Evolutionary conservation across 2,888 invertebrate genomes (phyloP).

Genomic region (Phlogophora meticulosa): DNA sequence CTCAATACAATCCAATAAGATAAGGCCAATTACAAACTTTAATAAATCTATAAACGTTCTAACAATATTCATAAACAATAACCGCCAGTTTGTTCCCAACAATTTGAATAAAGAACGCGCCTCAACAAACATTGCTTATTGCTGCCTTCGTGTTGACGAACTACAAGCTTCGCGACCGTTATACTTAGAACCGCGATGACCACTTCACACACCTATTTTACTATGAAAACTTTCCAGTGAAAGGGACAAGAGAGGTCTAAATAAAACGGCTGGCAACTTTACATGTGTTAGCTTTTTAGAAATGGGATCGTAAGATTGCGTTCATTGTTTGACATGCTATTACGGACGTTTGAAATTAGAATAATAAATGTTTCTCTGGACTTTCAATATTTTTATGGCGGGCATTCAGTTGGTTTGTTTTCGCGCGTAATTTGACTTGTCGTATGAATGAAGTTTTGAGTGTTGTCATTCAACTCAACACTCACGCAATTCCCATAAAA

Average conservation of each 20-base stretch:
- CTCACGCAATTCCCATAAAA: neutral
- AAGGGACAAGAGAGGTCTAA: conserved; percentile 65
- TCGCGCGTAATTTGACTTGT: conserved; percentile 37
- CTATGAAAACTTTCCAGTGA: conserved; percentile 54
- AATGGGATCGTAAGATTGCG: conserved; percentile 79
- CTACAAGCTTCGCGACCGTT: conserved; percentile 72
- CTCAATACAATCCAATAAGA: neutral
- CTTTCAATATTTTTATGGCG: conserved; percentile 64
- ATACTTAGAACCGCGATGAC: conserved; percentile 67
- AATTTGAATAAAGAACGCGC: conserved; percentile 83
- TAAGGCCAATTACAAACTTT: neutral
- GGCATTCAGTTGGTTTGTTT: conserved; percentile 34
- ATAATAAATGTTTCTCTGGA: conserved; percentile 73
- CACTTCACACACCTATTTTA: conserved; percentile 62
- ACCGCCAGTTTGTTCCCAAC: conserved; percentile 69
- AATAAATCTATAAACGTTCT: neutral
- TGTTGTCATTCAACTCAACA: conserved; percentile 16
- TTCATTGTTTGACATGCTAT: conserved; percentile 82
- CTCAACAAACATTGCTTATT: conserved; percentile 83
- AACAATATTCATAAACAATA: conserved; percentile 9
- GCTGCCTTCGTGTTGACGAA: conserved; percentile 80
- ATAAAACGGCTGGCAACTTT: conserved; percentile 69
- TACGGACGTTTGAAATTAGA: conserved; percentile 75
- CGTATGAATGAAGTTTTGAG: conserved; percentile 19
- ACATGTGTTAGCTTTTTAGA: conserved; percentile 84